Conservation (phyloP, 1,140 invertebrate species). For the Lysiphlebus fabarum region DNA sequence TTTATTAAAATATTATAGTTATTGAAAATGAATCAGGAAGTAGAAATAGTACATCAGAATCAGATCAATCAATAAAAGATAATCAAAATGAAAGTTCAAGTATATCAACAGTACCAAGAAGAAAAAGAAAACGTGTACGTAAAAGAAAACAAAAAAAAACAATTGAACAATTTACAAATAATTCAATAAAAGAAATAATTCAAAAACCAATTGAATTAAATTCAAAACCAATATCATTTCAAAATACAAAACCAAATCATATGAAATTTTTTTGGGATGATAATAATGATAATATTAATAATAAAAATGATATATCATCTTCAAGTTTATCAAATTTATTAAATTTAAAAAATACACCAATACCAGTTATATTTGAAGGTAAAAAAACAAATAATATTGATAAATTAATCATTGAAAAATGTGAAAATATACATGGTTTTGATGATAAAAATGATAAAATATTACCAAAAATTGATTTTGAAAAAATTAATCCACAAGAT, state of each 20-base stretch:
- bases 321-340: constrained; percentile 34
- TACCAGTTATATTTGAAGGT: constrained; percentile 34
- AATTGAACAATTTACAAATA: not conserved
- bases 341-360: constrained; percentile 32
- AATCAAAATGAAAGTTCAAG: constrained; percentile 15
- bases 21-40: too few relatives aligned
- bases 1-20: too few relatives aligned
- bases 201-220: constrained; percentile 36
- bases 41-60: too few relatives aligned
- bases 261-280: constrained; percentile 13
- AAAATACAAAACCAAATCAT: constrained; percentile 14
- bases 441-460: not conserved
- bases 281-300: constrained; percentile 11
- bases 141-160: constrained; percentile 24
- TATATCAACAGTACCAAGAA: not conserved
- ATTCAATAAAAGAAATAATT: constrained; percentile 26
- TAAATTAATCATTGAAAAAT: not conserved
- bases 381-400: constrained; percentile 23
- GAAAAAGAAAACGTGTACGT: constrained; percentile 34
- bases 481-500: constrained; percentile 16
- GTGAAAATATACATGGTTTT: not conserved
- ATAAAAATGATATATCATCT: not conserved
- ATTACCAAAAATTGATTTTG: constrained; percentile 7
- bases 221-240: constrained; percentile 7
- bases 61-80: not conserved